Conservation (phyloP, 2,888 invertebrate genomes). For the Drosophila fulvimacula region DNA sequence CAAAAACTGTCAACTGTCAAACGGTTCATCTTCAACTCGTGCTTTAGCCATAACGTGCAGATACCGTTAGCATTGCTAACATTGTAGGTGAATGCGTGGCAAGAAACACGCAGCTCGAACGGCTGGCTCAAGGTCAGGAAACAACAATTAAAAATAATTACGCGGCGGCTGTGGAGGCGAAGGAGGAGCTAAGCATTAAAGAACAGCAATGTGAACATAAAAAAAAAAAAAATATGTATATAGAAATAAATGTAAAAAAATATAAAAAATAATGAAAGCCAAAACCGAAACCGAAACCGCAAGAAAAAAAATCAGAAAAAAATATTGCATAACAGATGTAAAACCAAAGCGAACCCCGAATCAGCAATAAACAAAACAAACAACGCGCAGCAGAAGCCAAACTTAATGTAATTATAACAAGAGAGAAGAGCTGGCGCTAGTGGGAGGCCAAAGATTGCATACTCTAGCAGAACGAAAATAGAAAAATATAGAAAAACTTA, state of each 20-base stretch:
- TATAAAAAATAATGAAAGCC: slow-evolving; percentile 74
- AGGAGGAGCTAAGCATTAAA: slow-evolving; percentile 48
- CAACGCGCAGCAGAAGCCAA: slow-evolving; percentile 33
- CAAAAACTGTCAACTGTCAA: slow-evolving; percentile 47
- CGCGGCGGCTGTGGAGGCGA: slow-evolving; percentile 22
- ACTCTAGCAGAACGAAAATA: no score
- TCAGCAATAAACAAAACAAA: slow-evolving; percentile 44
- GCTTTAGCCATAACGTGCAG: slow-evolving; percentile 40
- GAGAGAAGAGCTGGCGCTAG: background rate
- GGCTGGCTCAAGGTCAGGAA: slow-evolving; percentile 76
- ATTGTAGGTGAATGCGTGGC: slow-evolving; percentile 44
- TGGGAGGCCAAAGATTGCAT: background rate
- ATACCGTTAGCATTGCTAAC: slow-evolving; percentile 42
- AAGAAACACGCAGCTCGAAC: slow-evolving; percentile 34
- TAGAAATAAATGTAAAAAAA: slow-evolving; percentile 21
- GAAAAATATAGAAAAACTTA: no score
- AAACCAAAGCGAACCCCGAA: slow-evolving; percentile 33
- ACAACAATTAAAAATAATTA: slow-evolving; percentile 77
- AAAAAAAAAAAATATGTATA: slow-evolving; percentile 19
- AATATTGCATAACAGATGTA: slow-evolving; percentile 69
- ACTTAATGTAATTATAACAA: slow-evolving; percentile 77
- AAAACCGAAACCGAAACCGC: slow-evolving; percentile 79
- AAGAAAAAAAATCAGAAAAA: slow-evolving; percentile 29
- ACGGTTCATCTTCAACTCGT: slow-evolving; percentile 45
- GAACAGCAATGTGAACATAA: slow-evolving; percentile 37